Evolutionary conservation across 1,140 invertebrate species (phyloP).

Genomic region (Philotrypesis tridentata): DNA sequence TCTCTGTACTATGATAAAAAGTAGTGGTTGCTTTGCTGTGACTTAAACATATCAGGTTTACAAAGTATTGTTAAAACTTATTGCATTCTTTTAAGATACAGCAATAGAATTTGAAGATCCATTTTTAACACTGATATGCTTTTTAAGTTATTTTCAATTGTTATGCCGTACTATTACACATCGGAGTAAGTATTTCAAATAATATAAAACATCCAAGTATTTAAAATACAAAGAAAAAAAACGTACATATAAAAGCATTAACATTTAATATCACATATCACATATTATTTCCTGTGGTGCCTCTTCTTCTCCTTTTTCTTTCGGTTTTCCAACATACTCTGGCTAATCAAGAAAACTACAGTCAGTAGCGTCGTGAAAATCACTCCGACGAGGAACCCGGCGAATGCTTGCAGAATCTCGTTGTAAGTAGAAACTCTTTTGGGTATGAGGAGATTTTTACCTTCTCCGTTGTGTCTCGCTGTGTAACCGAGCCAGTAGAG

Average conservation of each 20-base stretch:
- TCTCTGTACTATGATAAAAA: too few relatives aligned
- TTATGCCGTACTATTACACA: too few relatives aligned
- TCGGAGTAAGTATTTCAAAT: too few relatives aligned
- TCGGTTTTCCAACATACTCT: conserved; percentile 44
- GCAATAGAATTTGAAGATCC: too few relatives aligned
- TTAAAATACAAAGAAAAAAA: neutral
- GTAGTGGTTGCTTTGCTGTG: neutral
- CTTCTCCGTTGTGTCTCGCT: conserved; percentile 60
- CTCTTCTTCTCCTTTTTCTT: conserved; percentile 56
- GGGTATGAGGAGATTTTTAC: conserved; percentile 57
- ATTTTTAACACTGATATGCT: too few relatives aligned
- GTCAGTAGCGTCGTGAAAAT: conserved; percentile 58
- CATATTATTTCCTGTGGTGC: conserved; percentile 50
- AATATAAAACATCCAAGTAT: neutral
- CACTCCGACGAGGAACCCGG: conserved; percentile 62
- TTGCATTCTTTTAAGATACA: too few relatives aligned
- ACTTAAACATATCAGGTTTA: neutral
- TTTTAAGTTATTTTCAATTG: too few relatives aligned
- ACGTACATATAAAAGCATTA: conserved; percentile 6
- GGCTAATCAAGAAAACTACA: conserved; percentile 51
- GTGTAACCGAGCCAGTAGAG: conserved; percentile 66
- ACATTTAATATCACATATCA: neutral
- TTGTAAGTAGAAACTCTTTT: conserved; percentile 56
- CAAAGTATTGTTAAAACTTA: too few relatives aligned
- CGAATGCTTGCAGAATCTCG: conserved; percentile 63